Base-by-base conservation (phyloP, 2,113 vertebrate species). In the Crotalus tigris region DNA sequence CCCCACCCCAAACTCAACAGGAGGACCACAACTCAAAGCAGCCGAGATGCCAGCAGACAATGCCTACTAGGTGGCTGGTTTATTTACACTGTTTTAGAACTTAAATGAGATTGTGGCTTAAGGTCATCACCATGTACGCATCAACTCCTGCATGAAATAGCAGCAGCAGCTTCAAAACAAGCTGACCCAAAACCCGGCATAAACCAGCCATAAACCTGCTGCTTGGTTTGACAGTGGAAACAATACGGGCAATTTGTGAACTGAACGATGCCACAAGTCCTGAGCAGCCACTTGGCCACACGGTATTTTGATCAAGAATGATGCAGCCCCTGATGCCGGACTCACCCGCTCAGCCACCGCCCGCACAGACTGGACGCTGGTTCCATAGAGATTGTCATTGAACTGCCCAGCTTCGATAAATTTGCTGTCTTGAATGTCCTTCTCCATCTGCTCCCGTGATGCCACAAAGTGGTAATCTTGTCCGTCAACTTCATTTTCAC, bases 331-430 rank as follows among this genome's bases (percentile, higher is more conserved):
- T 0, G 19, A 4, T 46, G 51, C 61, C 2, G 1, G 92, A 95
- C 98, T 95, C 97, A 99, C 99, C 98, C 99, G 97, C 97, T 99
- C 99, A 0, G 99, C 99, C 95, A 99, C 99, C 1, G 99, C 99
- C 94, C 99, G 98, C 96, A 99, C 99, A 4, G 99, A 99, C 97
- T 99, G 98, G 95, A 99, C 98, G 96, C 99, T 99, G 94, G 99
- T 99, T 94, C 99, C 99, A 0, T 99, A 99, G 85, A 99, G 98
- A 92, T 99, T 99, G 97, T 99, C 99, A 3, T 99, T 99, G 97
- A 99, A 99, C 97, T 99, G 99, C 90, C 99, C 99, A 0, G 99
- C 99, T 96, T 99, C 99, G 12, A 99, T 99, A 95, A 99, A 99
- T 97, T 99, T 99, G 97, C 99, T 99, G 95, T 99, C 99, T 97